Evolutionary conservation across 2,113 vertebrate species (phyloP).

Genomic region (Pica pica): DNA sequence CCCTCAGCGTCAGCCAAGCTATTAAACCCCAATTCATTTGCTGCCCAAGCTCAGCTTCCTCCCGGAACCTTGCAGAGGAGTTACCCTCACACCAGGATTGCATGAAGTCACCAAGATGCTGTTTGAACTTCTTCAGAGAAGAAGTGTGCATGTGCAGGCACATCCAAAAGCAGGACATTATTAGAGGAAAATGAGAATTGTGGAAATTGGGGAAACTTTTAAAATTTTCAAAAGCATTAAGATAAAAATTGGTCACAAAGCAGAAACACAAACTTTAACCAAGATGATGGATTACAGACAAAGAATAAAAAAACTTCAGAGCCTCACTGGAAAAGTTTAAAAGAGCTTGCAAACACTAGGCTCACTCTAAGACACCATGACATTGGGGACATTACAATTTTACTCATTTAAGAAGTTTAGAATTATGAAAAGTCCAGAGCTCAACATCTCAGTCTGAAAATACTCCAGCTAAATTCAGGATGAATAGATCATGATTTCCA

Average conservation of each 20-base stretch:
- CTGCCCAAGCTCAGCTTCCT: not conserved
- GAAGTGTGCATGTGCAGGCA: not conserved
- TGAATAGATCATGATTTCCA: accelerated
- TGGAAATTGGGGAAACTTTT: not conserved
- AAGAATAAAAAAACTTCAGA: not conserved
- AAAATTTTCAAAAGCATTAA: not conserved
- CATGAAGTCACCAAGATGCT: not conserved
- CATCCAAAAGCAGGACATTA: not conserved
- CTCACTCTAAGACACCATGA: not conserved
- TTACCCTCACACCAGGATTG: not conserved
- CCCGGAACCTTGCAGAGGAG: not conserved
- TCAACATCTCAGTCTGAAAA: not conserved
- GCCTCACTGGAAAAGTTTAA: not conserved
- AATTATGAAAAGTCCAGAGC: not conserved
- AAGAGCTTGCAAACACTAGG: not conserved
- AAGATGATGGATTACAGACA: not conserved
- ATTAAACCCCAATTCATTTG: not conserved
- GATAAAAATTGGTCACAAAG: not conserved
- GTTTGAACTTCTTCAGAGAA: not conserved
- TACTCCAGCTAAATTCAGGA: not conserved
- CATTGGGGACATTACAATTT: not conserved
- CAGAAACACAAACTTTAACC: not conserved
- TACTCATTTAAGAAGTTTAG: not conserved
- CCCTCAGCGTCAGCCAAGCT: not conserved
- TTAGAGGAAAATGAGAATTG: not conserved